These are phyloP conservation scores for Papilio helenus DNA, from an alignment of 1,140 invertebrate genomes.

Conservation along the genomic window DNA sequence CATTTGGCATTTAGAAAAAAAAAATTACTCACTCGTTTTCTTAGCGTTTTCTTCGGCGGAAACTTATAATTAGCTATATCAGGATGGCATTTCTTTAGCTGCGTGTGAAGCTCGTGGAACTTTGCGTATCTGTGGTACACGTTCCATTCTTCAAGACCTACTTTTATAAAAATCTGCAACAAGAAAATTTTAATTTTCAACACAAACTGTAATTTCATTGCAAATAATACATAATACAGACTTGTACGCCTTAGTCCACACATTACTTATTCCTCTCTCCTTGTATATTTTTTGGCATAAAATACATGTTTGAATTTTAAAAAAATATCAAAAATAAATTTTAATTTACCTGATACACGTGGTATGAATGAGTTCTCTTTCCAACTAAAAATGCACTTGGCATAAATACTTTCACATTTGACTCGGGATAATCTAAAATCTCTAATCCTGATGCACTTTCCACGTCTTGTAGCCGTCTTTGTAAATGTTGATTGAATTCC, in stretches of 20 bases:
- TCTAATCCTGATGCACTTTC: conserved; percentile 83
- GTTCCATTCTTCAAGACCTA: conserved; percentile 96
- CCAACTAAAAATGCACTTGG: conserved; percentile 95
- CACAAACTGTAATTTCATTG: background rate
- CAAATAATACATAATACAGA: no score
- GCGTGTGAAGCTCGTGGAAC: conserved; percentile 92
- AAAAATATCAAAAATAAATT: background rate
- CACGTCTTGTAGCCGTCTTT: conserved; percentile 82
- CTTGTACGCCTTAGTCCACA: no score
- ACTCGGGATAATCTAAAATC: conserved; percentile 79
- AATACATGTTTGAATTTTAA: background rate
- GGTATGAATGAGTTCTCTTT: conserved; percentile 89
- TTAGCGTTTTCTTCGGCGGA: conserved; percentile 96
- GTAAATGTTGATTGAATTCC: conserved; percentile 92
- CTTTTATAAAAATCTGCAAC: conserved; percentile 93
- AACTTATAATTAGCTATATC: conserved; percentile 92
- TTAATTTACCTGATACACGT: conserved; percentile 91
- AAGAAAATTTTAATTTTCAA: background rate
- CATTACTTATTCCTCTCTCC: background rate
- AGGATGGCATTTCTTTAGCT: conserved; percentile 92
- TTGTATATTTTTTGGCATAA: background rate
- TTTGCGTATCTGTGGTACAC: conserved; percentile 95
- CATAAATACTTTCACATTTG: conserved; percentile 93
- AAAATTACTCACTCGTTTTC: conserved; percentile 89
- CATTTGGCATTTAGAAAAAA: background rate